Evolutionary conservation across 1,140 invertebrate genomes (phyloP), one percentile per base, ranked within the genome.

Genomic region (Neomicropteryx cornuta): DNA sequence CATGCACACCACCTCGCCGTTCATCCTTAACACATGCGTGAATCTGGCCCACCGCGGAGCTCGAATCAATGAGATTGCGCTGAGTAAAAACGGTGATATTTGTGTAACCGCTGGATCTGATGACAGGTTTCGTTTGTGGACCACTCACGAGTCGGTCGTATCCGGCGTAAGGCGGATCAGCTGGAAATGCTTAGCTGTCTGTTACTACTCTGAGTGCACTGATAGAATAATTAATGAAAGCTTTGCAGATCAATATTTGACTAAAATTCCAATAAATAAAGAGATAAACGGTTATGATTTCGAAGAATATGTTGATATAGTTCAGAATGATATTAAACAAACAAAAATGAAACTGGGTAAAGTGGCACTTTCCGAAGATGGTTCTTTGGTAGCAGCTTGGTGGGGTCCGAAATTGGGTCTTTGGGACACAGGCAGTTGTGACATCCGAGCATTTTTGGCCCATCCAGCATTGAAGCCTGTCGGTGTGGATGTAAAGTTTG

Each of bases 361-460:
- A 10, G 60, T 60, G 2, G 63, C 62, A 1, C 58, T 68, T 43
- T 67, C 62, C 0, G 55, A 56, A 20, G 66, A 67, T 30, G 66
- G 64, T 1, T 68, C 66, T 0, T 45, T 66, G 17, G 62, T 65
- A 16, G 66, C 66, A 1, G 62, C 60, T n/a, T 68, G 66, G 66
- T 64, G 62, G 33, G 66, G 62, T 8, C 50, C 50, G 14, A 63
- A 66, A 31, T 39, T 68, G 19, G 63, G 62, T 0, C 40, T 68
- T 13, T 68, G 64, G 64, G 64, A 67, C 35, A 53, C 58, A 1
- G 51, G 60, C 28, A 30, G 56, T 23, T 66, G 63, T 33, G 60
- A 47, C 14, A 45, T 67, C 24, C 41, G 57, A 16, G 60, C 62
- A 5, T 56, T 56, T 0, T 40, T 68, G 2, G 57, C 64, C 0